Conservation (phyloP, 1,140 invertebrate species). For the Camponotus floridanus region DNA sequence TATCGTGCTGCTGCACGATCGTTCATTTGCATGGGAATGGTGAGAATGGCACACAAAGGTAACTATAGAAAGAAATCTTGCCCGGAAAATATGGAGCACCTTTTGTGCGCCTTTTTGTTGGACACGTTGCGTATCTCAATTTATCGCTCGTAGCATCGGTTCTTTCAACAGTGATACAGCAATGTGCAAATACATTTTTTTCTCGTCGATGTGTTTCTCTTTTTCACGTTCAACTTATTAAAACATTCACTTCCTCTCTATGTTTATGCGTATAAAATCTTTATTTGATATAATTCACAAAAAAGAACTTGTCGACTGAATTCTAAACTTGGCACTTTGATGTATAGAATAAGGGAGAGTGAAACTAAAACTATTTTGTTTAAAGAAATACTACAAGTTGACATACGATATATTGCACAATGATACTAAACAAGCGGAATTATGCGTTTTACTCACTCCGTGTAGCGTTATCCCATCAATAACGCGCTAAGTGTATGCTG, state of each 20-base stretch:
- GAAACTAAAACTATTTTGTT: conserved; percentile 20
- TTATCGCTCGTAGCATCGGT: conserved; percentile 5
- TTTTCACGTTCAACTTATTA: background rate
- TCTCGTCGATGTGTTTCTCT: background rate
- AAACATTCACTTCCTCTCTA: background rate
- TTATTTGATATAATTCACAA: background rate
- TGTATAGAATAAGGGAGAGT: background rate
- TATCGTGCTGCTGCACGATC: conserved; percentile 40
- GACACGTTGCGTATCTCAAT: conserved; percentile 3
- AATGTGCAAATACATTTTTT: conserved; percentile 2
- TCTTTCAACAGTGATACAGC: conserved; percentile 5
- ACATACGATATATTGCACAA: conserved; percentile 10
- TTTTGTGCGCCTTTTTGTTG: conserved; percentile 35
- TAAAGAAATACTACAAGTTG: background rate
- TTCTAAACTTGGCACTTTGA: conserved; percentile 21
- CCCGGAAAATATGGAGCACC: background rate
- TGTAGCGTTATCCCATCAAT: conserved; percentile 23
- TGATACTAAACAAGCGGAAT: conserved; percentile 21
- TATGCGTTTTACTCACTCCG: conserved; percentile 43
- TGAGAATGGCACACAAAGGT: conserved; percentile 76
- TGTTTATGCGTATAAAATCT: background rate
- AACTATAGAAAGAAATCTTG: conserved; percentile 58
- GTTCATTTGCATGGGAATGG: conserved; percentile 80
- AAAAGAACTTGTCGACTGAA: conserved; percentile 1
- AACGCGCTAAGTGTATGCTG: conserved; percentile 35